Conservation (phyloP, 1,140 invertebrate species). For the Cotesia glomerata region DNA sequence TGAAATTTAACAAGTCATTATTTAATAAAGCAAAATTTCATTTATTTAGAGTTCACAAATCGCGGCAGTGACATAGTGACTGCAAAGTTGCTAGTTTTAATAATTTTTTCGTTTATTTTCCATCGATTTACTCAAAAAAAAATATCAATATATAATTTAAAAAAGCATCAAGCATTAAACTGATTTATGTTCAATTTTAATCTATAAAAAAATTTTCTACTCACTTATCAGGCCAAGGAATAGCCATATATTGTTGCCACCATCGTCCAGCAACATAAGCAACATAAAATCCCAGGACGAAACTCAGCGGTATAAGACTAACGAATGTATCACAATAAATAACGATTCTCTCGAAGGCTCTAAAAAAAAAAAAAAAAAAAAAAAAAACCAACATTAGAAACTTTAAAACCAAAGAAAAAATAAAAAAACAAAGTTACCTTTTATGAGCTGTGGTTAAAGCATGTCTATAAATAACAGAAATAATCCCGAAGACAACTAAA, state of each 20-base stretch:
- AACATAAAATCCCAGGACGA: slow-evolving; percentile 80
- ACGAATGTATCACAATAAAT: slow-evolving; percentile 72
- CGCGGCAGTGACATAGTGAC: too few relatives aligned
- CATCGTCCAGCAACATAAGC: slow-evolving; percentile 74
- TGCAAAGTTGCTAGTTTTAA: too few relatives aligned
- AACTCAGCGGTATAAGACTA: slow-evolving; percentile 72
- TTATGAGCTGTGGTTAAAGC: slow-evolving; percentile 67
- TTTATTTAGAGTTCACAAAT: too few relatives aligned
- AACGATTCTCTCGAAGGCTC: slow-evolving; percentile 70
- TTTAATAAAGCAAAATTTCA: too few relatives aligned
- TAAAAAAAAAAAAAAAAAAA: slow-evolving; percentile 42
- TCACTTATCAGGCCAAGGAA: slow-evolving; percentile 79
- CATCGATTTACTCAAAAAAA: too few relatives aligned
- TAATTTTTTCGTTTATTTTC: too few relatives aligned
- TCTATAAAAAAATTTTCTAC: slow-evolving; percentile 31
- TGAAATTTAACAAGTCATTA: too few relatives aligned
- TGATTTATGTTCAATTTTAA: background rate
- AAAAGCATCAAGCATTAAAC: too few relatives aligned
- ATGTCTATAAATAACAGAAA: slow-evolving; percentile 72
- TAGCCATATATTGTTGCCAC: slow-evolving; percentile 77
- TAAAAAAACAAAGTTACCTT: slow-evolving; percentile 56
- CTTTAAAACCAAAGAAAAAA: slow-evolving; percentile 4
- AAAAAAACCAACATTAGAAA: slow-evolving; percentile 2
- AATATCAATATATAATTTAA: too few relatives aligned
- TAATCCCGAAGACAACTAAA: slow-evolving; percentile 64